Evolutionary conservation across 2,888 invertebrate genomes (phyloP).

Genomic region (Metalampra italica): DNA sequence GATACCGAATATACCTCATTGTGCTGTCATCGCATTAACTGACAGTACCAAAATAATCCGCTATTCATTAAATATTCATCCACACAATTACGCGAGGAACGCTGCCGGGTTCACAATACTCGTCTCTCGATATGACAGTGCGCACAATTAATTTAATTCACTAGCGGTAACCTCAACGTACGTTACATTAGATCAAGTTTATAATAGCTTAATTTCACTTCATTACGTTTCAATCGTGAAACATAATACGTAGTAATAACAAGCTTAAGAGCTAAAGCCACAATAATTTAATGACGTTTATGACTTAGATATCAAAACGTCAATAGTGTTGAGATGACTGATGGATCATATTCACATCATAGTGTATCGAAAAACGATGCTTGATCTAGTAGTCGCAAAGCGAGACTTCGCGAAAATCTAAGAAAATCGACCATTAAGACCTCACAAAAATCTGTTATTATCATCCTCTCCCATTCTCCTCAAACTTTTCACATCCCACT

Average conservation of each 20-base stretch:
- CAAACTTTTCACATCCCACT: no score
- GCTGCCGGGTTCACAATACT: constrained; percentile 50
- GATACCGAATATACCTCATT: constrained; percentile 60
- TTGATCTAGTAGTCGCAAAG: no score
- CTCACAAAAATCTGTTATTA: no score
- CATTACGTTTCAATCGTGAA: constrained; percentile 29
- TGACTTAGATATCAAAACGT: no score
- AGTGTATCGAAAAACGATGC: no score
- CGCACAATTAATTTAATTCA: constrained; percentile 57
- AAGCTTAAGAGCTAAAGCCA: not conserved
- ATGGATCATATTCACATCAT: no score
- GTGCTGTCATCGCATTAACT: constrained; percentile 71
- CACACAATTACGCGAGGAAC: constrained; percentile 61
- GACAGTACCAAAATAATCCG: constrained; percentile 73
- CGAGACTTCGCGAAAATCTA: no score
- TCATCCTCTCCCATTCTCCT: no score
- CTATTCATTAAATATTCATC: constrained; percentile 67
- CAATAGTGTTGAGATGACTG: no score
- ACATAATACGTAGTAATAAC: constrained; percentile 16
- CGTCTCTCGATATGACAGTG: constrained; percentile 43
- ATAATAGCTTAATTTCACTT: constrained; percentile 32
- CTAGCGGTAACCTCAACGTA: constrained; percentile 22
- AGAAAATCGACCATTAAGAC: no score
- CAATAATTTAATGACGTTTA: no score
- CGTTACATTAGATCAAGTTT: constrained; percentile 28